Evolutionary conservation across 2,888 invertebrate genomes (phyloP), one percentile per base, ranked within the genome.

Genomic region (Eupithecia insigniata): DNA sequence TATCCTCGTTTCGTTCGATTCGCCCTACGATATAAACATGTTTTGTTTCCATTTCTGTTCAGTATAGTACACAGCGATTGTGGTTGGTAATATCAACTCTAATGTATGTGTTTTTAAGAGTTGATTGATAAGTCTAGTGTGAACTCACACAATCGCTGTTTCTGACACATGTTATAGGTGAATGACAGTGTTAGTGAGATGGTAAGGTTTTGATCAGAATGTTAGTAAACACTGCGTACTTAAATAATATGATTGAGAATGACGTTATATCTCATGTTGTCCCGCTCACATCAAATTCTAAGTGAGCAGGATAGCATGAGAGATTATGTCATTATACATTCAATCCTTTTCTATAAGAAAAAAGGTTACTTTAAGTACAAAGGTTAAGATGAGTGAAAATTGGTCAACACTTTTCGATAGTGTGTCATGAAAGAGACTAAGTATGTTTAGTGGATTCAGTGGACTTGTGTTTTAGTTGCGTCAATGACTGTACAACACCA

Each of bases 1-100:
- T 96, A 99, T 98, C 95, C 99, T 97, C 89, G 97, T 97, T 95
- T 98, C 98, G 95, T 99, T 99, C 84, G 98, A 98, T 94, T 97
- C 97, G 84, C 97, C 97, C 91, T 91, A 91, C 82, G 88, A 88
- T 87, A 87, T 83, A 91, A 92, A 91, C 84, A 89, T 86, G 86
- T 85, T 84, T 90, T 85, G 87, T 89, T 88, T 89, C 77, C 67
- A 78, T 85, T 83, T 77, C 76, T 81, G 75, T 79, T 82, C 85
- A 85, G 84, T 87, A 69, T 66, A 71, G 36, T 70, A 85, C 78
- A 89, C 87, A 88, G 87, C 87, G 87, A 89, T 89, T 88, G 86
- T 81, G 72, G 74, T 69, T 55, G 70, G 62, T 36, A 26, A 62
- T 64, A 61, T 69, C 70, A 75, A 60, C 74, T 74, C 74, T 69